Evolutionary conservation across 1,140 invertebrate genomes (phyloP), one percentile per base, ranked within the genome.

Genomic region (Atta cephalotes): DNA sequence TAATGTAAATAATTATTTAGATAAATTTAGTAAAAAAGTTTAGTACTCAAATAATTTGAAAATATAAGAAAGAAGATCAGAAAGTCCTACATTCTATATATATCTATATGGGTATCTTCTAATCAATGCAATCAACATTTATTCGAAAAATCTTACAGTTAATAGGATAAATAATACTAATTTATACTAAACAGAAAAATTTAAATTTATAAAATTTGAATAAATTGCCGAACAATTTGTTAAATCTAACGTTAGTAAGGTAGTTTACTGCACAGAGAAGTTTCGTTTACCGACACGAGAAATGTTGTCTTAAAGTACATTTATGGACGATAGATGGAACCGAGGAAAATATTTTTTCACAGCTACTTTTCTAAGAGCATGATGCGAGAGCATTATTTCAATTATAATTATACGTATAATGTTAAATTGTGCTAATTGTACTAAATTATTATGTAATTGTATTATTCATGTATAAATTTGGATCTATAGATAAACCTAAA

Each of bases 231-330:
- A 45, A 45, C 39, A 10, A 18, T 45, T 45, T 14, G 12, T 6
- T 35, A 51, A 65, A 85, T 84, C 92, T 76, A 21, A 88, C 51
- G 89, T 76, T 82, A 92, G 85, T 93, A 93, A 93, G 12, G 86
- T 56, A 89, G 93, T 74, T 90, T 85, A 45, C 92, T 92, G 58
- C 35, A 25, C 4, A 21, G 6, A 14, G 74, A 82, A 63, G 76
- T 66, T 53, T 77, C 74, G 58, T 25, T 92, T 92, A 92, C 81
- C 90, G 70, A 85, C 65, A 5, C 12, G 45, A 10, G 60, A 72
- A 10, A 12, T 21, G 12, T 28, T 25, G 7, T 77, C 72, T 39
- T 7, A 2, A 86, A 80, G 71, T 77, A 25, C 31, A 21, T 53
- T 45, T 45, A 16, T 4, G 9, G 9, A n/a, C 84, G 60, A 5